Conservation (phyloP, 2,888 invertebrate species). For the Rotaria magnacalcarata region DNA sequence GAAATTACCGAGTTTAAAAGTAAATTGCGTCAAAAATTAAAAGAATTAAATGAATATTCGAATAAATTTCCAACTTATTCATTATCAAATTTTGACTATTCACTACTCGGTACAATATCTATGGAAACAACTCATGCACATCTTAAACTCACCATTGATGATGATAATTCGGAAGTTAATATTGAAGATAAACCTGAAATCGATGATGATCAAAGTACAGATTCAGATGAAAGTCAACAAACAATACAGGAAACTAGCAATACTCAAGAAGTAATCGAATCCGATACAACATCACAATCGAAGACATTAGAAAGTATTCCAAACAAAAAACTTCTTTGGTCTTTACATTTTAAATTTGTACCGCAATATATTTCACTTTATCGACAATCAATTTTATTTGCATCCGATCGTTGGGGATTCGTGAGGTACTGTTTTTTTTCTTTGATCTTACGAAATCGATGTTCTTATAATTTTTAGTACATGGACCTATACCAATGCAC, state of each 20-base stretch:
- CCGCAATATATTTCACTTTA: conserved; percentile 9
- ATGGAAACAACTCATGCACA: not conserved
- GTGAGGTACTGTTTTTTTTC: not conserved
- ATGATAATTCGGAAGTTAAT: not conserved
- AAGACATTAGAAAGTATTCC: not conserved
- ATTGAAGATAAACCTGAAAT: not conserved
- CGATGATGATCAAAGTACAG: not conserved
- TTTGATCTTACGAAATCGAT: no score
- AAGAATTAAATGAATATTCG: not conserved
- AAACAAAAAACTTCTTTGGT: not conserved
- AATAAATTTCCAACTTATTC: not conserved
- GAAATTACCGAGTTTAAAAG: not conserved
- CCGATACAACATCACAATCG: not conserved
- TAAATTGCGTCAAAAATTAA: not conserved
- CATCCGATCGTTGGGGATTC: conserved; percentile 14
- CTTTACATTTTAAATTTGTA: not conserved
- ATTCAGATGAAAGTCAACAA: not conserved
- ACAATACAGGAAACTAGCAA: not conserved
- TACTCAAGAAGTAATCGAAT: not conserved
- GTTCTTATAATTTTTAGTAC: not conserved
- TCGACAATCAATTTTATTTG: conserved; percentile 12
- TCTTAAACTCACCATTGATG: not conserved
- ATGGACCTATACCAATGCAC: not conserved
- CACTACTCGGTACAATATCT: not conserved
- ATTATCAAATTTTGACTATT: not conserved